Base-by-base conservation (phyloP, 2,888 invertebrate species). In the Polymixis lichenea region DNA sequence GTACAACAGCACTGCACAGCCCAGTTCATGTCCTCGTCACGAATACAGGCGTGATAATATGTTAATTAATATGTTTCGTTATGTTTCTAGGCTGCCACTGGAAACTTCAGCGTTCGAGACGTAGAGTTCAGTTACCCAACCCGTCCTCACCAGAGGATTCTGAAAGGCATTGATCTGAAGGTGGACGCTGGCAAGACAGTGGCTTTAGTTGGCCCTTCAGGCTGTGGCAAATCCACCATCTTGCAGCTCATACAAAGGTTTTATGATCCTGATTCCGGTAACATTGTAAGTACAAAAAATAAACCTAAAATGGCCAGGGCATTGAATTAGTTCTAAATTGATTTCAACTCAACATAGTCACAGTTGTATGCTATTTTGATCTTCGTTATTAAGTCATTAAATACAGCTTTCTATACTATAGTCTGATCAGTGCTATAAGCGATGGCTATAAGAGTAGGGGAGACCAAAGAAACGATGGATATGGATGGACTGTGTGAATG, bases 111-210 rank as follows among this genome's bases (percentile, higher is more conserved):
- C 65, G 97, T 98, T 84, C 97, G 97, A 72, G 97, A 98, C 73
- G 97, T 98, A 0, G 97, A 97, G 88, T 99, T 99, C 93, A 97
- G 97, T 85, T 99, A 99, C 92, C 99, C 99, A 0, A 98, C 98
- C 0, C 97, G 99, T 32, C 97, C 97, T 15, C 97, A 98, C 84
- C 97, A 97, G 46, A 97, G 97, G 68, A 97, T 99, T 6, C 95
- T 99, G 11, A 97, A 97, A 86, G 98, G 98, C 19, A 92, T 98
- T 51, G 97, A 97, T 91, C 97, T 85, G 95, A 97, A 93, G 97
- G 97, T 79, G 86, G 98, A 89, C 60, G 97, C 98, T 49, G 98
- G 98, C 0, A 97, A 97, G 88, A 98, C 98, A 46, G 97, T 98
- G 0, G 98, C 98, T 0, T 93, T 98, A 22, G 98, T 98, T 11